Base-by-base conservation (phyloP, 2,888 invertebrate species). In the Dasypogon diadema region DNA sequence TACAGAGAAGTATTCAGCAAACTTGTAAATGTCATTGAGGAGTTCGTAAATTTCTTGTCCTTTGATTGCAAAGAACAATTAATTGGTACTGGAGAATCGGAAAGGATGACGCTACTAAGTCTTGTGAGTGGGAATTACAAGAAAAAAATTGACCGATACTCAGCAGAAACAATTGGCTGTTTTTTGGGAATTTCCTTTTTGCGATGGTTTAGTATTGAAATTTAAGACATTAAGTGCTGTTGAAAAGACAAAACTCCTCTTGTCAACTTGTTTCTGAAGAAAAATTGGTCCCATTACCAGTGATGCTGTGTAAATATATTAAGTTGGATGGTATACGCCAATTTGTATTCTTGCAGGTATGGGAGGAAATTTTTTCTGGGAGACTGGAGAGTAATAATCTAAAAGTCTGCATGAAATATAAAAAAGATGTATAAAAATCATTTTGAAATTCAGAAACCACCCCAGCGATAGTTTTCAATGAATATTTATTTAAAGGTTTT, bases 1-100 rank as follows among this genome's bases (percentile, higher is more conserved):
- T 75, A 65, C 65, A 22, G 34, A 26, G 18, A 75, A 75, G 65
- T 75, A 75, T 75, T 75, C 65, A 75, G 55, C 75, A 65, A 75
- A 75, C 75, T 75, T 75, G 75, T 75, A 75, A 75, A 75, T 75
- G 75, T 75, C 75, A 75, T 24, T 37, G 63, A 24, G 26, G 34
- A 75, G 63, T 75, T 75, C 65, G 75, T 65, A 75, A 65, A 75
- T 75, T 75, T 75, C 34, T 58, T 55, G 30, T 60, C 51, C 14
- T 37, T 63, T 74, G 55, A 56, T 73, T 70, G 70, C 54, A 18
- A n/a, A 22, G 54, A 51, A 54, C 70, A 70, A 70, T 70, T 70
- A 70, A 70, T 70, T 70, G 70, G 54, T 70, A 30, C 70, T 54
- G 54, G 21, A 46, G 70, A n/a, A 30, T 14, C n/a, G 42, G 51